Evolutionary conservation across 2,113 vertebrate species (phyloP).

Genomic region (Poeciliopsis occidentalis): DNA sequence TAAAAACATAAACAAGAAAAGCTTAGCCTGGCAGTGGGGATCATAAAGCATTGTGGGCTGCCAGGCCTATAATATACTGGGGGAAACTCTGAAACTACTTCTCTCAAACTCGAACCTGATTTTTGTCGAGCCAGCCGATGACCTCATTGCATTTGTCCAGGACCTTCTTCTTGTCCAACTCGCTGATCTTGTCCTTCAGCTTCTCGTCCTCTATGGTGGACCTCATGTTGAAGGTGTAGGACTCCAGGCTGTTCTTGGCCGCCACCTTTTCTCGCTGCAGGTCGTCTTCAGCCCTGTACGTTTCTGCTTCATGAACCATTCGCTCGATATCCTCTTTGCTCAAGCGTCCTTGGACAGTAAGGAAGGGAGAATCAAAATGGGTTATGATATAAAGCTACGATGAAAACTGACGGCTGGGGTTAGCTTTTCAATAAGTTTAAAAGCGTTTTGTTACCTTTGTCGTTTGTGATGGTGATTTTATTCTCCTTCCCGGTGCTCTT

Average conservation of each 20-base stretch:
- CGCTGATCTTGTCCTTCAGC: slow-evolving; percentile 87
- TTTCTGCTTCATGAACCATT: slow-evolving; percentile 92
- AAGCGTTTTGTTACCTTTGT: slow-evolving; percentile 82
- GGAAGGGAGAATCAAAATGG: background rate
- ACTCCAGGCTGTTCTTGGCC: slow-evolving; percentile 88
- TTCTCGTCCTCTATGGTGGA: slow-evolving; percentile 92
- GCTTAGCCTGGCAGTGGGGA: too few species aligned
- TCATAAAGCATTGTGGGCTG: too few species aligned
- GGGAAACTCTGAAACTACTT: too few species aligned
- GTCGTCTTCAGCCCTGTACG: slow-evolving; percentile 90
- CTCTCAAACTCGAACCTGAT: slow-evolving; percentile 78
- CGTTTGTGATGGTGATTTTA: slow-evolving; percentile 94
- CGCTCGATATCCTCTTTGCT: slow-evolving; percentile 93
- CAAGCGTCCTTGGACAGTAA: slow-evolving; percentile 80
- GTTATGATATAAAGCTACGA: background rate
- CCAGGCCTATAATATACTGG: too few species aligned
- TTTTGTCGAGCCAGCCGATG: slow-evolving; percentile 90
- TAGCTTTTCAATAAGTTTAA: background rate
- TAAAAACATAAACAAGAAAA: too few species aligned
- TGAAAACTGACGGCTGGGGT: background rate
- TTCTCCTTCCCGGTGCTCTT: slow-evolving; percentile 81
- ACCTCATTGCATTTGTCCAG: slow-evolving; percentile 88
- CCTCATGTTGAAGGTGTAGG: slow-evolving; percentile 91
- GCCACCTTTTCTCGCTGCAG: slow-evolving; percentile 88
- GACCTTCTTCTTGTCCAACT: slow-evolving; percentile 89